Base-by-base conservation (phyloP, 2,888 invertebrate genomes). In the Drosophila incognita region DNA sequence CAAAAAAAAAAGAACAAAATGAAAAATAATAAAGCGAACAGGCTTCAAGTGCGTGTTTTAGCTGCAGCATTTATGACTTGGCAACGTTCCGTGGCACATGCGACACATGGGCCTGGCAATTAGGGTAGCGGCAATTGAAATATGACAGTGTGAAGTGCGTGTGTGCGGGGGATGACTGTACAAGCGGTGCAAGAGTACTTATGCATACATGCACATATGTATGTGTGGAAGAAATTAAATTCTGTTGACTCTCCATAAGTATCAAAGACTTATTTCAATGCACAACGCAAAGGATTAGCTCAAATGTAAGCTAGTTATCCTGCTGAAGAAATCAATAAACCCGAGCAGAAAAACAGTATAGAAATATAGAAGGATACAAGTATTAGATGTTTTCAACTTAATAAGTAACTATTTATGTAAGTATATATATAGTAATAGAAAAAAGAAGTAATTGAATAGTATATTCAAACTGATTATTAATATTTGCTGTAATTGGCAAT, bases 81-180 rank as follows among this genome's bases (percentile, higher is more conserved):
- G 48, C 70, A 61, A 31, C 59, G 59, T 58, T 54, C 38, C 48
- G 59, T 51, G 51, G 42, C 81, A 79, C 77, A 70, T 74, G 77
- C 76, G 76, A 65, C 81, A 76, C 76, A 74, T 79, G 71, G 2
- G 8, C 29, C 69, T 68, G 62, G 46, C 69, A 75, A 71, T 74
- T 70, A 70, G 69, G 72, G 65, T 66, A 74, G 80, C 75, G 82
- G 67, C 83, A 83, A 80, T 74, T 83, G 85, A 85, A 73, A 82
- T 82, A 80, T 73, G 78, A 68, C 73, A 71, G 58, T 15, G 53
- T 29, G 24, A 52, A 66, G 58, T 27, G 54, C 15, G 29, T 48
- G 49, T 21, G 53, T 48, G 49, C 31, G 27, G 27, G 62, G n/a
- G n/a, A 36, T 38, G 10, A 11, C 33, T 33, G 48, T 36, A 5